phyloP scores from a whole-genome alignment of 2,113 vertebrate genomes.

The Turdus rufiventris region DNA sequence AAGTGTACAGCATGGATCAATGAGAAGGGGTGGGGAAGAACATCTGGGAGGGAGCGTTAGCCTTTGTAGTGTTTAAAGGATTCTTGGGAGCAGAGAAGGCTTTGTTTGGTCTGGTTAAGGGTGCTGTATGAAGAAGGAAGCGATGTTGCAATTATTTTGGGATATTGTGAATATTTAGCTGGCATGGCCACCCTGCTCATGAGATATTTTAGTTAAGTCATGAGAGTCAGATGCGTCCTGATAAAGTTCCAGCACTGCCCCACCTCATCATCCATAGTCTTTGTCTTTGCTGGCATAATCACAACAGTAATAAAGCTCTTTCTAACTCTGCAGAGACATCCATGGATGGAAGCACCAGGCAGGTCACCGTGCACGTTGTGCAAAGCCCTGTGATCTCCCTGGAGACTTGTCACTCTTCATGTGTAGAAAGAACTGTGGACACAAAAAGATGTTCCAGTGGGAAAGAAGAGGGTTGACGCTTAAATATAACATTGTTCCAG shows the following conservation, averaged over 20 bases:
- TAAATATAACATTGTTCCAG: background rate
- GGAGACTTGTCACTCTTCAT: background rate
- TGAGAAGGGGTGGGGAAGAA: background rate
- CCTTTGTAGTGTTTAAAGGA: background rate
- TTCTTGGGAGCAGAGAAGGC: background rate
- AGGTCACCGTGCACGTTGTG: background rate
- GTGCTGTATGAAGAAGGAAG: background rate
- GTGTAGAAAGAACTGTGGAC: background rate
- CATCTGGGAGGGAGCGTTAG: background rate
- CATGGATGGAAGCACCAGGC: background rate
- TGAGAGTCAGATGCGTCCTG: accelerated
- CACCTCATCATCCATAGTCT: background rate
- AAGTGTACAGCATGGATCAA: background rate
- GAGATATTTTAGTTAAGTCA: background rate
- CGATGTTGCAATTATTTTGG: background rate
- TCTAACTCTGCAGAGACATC: background rate
- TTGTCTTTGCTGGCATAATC: background rate
- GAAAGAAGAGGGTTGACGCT: background rate
- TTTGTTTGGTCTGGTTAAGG: background rate
- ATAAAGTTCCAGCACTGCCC: background rate
- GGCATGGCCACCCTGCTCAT: background rate
- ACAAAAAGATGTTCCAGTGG: background rate
- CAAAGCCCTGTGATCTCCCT: background rate
- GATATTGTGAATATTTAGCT: background rate
- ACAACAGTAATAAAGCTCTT: background rate